phyloP scores from a whole-genome alignment of 2,888 invertebrate species.

The Dromius quadrimaculatus region DNA sequence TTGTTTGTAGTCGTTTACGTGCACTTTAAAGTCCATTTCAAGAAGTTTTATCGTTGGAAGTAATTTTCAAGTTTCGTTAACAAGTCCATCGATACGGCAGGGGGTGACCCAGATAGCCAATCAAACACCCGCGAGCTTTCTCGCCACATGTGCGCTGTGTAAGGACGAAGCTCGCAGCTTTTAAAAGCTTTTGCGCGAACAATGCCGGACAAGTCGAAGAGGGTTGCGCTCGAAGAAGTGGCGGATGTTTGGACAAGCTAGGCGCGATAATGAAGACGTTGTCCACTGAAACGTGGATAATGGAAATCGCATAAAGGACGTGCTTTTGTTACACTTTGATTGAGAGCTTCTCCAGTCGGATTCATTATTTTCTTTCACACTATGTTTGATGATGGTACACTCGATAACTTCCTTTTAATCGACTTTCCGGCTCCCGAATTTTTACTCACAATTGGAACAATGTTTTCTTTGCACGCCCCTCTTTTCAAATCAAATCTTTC shows the following conservation, averaged over 20 bases:
- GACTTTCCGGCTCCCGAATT: too few relatives aligned
- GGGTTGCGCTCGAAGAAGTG: constrained; percentile 2
- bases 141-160: constrained; percentile 26
- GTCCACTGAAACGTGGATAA: constrained; percentile 8
- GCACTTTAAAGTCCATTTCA: neutral
- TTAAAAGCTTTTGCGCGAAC: constrained; percentile 49
- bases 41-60: constrained; percentile 1
- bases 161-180: constrained; percentile 33
- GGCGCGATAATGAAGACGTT: constrained; percentile 32
- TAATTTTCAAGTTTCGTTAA: constrained; percentile 3
- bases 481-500: too few relatives aligned
- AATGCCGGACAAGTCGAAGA: constrained; percentile 14
- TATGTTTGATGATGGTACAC: neutral
- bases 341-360: constrained; percentile 1
- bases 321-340: constrained; percentile 23
- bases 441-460: too few relatives aligned
- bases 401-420: neutral
- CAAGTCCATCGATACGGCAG: constrained; percentile 7
- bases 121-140: constrained; percentile 34
- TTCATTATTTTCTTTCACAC: constrained; percentile 5
- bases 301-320: constrained; percentile 30
- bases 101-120: constrained; percentile 36
- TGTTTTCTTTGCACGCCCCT: too few relatives aligned
- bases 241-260: constrained; percentile 16
- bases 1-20: neutral